A percentile compares a stretch with the other conserved stretches of the same genome.
These are phyloP conservation scores for Microctonus hyperodae DNA, from an alignment of 2,888 invertebrate genomes.

Conservation along the genomic window DNA sequence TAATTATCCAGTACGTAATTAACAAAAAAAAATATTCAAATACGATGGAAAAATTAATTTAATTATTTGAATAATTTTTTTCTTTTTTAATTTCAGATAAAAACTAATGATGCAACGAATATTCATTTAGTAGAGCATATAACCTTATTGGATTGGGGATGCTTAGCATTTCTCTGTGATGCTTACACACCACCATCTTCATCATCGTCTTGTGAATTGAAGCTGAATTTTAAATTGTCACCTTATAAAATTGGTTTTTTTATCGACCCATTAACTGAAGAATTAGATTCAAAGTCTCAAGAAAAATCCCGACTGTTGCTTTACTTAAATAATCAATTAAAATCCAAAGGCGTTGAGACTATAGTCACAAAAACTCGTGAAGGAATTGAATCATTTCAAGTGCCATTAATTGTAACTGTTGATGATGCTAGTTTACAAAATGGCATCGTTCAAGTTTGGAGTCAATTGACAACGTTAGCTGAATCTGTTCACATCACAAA, in stretches of 20 bases:
- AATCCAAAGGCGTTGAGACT: constrained; percentile 56
- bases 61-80: constrained; percentile 7
- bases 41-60: constrained; percentile 1
- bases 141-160: constrained; percentile 57
- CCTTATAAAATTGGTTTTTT: constrained; percentile 80
- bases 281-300: constrained; percentile 41
- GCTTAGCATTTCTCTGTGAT: constrained; percentile 56
- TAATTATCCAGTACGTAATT: constrained; percentile 40
- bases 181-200: constrained; percentile 36
- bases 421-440: constrained; percentile 72
- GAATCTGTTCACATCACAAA: constrained; percentile 56
- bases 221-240: constrained; percentile 75
- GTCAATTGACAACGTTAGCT: constrained; percentile 64
- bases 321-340: constrained; percentile 67
- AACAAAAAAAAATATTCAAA: background rate
- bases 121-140: constrained; percentile 53
- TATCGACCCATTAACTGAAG: constrained; percentile 63
- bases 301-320: constrained; percentile 62
- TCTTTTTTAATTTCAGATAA: constrained; percentile 43
- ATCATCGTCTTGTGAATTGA: constrained; percentile 62
- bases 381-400: constrained; percentile 59
- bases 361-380: constrained; percentile 47
- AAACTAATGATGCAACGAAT: constrained; percentile 29
- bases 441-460: constrained; percentile 71
- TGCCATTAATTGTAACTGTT: constrained; percentile 78